These are phyloP conservation scores for Tachyglossus aculeatus DNA, from an alignment of 2,797 vertebrate species.

Conservation along the genomic window DNA sequence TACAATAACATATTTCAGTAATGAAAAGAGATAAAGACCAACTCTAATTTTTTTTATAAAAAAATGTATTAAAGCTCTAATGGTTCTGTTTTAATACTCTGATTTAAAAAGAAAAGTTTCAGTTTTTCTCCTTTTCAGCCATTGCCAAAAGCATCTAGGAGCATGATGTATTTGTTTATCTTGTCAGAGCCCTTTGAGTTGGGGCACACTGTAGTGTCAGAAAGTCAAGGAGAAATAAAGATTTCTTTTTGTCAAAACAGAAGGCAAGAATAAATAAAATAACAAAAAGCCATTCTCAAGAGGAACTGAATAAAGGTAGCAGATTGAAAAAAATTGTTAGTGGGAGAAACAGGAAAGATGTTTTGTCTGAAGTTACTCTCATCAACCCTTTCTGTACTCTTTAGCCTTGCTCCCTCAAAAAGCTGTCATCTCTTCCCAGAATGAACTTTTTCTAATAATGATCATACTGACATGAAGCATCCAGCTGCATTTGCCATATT, in stretches of 20 bases:
- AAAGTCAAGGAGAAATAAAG: slow-evolving; percentile 13
- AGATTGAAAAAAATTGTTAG: neutral
- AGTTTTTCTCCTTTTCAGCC: neutral
- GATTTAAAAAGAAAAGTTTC: slow-evolving; percentile 3
- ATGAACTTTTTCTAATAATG: too few species aligned
- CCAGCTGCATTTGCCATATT: too few species aligned
- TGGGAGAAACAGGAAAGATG: neutral
- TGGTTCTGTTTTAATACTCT: neutral
- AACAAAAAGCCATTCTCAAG: neutral
- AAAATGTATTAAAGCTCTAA: slow-evolving; percentile 5
- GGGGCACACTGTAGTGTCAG: neutral
- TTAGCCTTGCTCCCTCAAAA: too few species aligned
- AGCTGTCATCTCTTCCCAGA: too few species aligned
- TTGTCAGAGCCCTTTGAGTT: neutral
- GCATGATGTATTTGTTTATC: neutral
- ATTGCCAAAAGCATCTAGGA: neutral
- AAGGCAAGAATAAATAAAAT: slow-evolving; percentile 15
- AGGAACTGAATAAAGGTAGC: neutral
- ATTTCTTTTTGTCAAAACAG: slow-evolving; percentile 19
- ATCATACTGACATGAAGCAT: too few species aligned
- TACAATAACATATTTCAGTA: slow-evolving; percentile 21
- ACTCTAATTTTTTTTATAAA: slow-evolving; percentile 35
- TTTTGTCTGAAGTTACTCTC: too few species aligned
- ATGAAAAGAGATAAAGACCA: slow-evolving; percentile 24
- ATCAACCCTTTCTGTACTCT: too few species aligned